Evolutionary conservation across 2,113 vertebrate species (phyloP), one percentile per base, ranked within the genome.

Genomic region (Nerophis ophidion): DNA sequence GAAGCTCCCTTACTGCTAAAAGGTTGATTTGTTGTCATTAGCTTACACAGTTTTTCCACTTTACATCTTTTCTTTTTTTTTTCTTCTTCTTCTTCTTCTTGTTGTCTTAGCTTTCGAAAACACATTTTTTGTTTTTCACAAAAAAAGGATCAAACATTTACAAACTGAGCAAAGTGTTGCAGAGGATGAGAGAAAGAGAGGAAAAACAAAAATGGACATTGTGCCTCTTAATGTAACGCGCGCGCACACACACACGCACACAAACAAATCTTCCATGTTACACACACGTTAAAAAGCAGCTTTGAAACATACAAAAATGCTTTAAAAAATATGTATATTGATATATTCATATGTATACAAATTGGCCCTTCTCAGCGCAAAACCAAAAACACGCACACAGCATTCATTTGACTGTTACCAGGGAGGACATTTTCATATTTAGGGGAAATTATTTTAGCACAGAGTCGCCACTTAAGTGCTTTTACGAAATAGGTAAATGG

Each of bases 1-100:
- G 88, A 89, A 85, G 85, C 87, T 91, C 89, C 89, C 89, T 91
- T 91, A 90, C 90, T 86, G 88, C 88, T 88, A 86, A 89, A 89
- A 85, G 79, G 82, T 81, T 71, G 81, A 84, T 88, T 88, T 82
- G 79, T 89, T 86, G 81, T 84, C 77, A 80, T 81, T 74, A 74
- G 81, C 87, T 67, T 87, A 85, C 78, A 84, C 73, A 75, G 76
- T 74, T 81, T 76, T 80, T 80, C 85, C 88, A 81, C 83, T 79
- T 66, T n/a, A 48, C 17, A 46, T 13, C 19, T 77, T 76, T 71
- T 36, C 66, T 66, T 55, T 72, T 72, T 73, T 71, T 62, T 81
- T 84, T 75, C n/a, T n/a, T n/a, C n/a, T 81, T 84, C 75, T 7
- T 38, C 40, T 42, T 10, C 40, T 44, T 44, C 10, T 44, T 44